Base-by-base conservation (phyloP, 1,140 invertebrate species). In the Eubasilissa regina region DNA sequence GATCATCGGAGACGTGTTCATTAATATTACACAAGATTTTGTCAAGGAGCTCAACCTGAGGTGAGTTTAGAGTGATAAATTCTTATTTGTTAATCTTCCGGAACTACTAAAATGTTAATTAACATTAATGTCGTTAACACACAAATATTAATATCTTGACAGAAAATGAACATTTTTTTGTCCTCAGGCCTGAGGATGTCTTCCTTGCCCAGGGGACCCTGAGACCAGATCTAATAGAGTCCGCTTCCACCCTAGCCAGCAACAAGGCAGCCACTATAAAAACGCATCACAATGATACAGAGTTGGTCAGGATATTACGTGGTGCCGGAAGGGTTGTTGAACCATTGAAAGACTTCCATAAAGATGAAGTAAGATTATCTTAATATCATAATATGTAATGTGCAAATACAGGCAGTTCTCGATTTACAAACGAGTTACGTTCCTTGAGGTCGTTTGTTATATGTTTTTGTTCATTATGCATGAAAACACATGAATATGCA, bases 201-300 rank as follows among this genome's bases (percentile, higher is more conserved):
- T 91, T 96, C 80, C 90, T 97, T 15, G 95, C 94, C 0, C 96
- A 97, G 86, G 97, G 98, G 25, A 99, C 98, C 0, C 90, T 99
- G 0, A 90, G 98, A 85, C 98, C 98, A 19, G 98, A 99, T 90
- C 90, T 99, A 77, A 99, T 99, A 84, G 98, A 99, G 90, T 98
- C 97, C 80, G 98, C 98, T 4, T 99, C 97, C 25, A 86, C 90
- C 64, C 84, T 98, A 84, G 97, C 93, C 53, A 98, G 96, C 79
- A 91, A 87, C 84, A 94, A 94, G 87, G 98, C 98, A 7, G 96
- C 98, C 87, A 95, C 94, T 12, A 99, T 99, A 84, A 99, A 99
- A 90, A 99, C 98, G n/a, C 98, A 99, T 89, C 98, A 99, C 90
- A 99, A 99, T 87, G 98, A 99, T 87, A 99, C 96, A 47, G 97